phyloP scores from a whole-genome alignment of 2,113 vertebrate genomes.

The Nesogale talazaci region DNA sequence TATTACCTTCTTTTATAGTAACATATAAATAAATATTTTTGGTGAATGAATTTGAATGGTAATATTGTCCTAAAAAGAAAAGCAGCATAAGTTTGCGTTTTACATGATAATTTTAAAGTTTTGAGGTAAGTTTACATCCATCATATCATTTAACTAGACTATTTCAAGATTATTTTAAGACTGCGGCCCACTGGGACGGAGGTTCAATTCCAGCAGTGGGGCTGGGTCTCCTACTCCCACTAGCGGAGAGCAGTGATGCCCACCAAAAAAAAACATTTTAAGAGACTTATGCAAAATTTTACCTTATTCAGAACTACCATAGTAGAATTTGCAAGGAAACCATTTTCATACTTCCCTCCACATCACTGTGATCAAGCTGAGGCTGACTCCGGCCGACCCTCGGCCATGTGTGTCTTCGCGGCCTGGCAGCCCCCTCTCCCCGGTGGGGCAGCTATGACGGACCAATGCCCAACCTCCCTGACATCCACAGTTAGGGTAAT shows the following conservation, averaged over 20 bases:
- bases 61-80: not conserved
- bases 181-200: no score
- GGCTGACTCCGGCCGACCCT: no score
- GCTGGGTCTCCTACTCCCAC: no score
- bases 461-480: no score
- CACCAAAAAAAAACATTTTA: no score
- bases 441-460: no score
- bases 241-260: no score
- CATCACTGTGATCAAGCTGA: no score
- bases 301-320: not conserved
- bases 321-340: not conserved
- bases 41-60: slow-evolving; percentile 2
- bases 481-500: not conserved
- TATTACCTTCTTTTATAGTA: not conserved
- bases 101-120: not conserved
- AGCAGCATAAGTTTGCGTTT: not conserved
- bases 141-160: slow-evolving; percentile 17
- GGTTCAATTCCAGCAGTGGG: no score
- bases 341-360: no score
- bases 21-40: not conserved
- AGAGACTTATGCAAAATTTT: not conserved
- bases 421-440: no score
- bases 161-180: slow-evolving; percentile 1
- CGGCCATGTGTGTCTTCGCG: no score
- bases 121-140: not conserved